phyloP scores from a whole-genome alignment of 2,888 invertebrate species.

The Cenopis cana region DNA sequence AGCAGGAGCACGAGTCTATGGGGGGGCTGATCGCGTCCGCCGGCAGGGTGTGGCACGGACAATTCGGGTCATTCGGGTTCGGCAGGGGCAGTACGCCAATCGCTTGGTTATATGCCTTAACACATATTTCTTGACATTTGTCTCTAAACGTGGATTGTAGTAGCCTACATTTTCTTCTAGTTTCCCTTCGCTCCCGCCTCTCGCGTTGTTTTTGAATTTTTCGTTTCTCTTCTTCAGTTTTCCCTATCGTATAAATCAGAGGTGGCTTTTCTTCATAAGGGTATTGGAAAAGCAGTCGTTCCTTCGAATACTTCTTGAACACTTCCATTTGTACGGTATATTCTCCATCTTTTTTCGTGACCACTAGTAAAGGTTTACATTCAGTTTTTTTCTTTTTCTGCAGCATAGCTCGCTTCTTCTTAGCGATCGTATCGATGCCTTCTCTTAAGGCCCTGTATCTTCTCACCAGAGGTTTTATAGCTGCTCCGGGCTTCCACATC shows the following conservation, averaged over 20 bases:
- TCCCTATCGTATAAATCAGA: constrained; percentile 73
- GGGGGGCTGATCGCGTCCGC: constrained; percentile 56
- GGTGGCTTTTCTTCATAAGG: constrained; percentile 79
- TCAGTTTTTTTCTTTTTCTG: constrained; percentile 75
- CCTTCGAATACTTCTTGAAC: constrained; percentile 77
- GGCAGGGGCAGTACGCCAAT: constrained; percentile 74
- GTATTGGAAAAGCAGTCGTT: constrained; percentile 71
- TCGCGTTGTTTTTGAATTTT: constrained; percentile 72
- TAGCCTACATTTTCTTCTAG: constrained; percentile 71
- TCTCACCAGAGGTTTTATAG: constrained; percentile 70
- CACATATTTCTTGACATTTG: constrained; percentile 78
- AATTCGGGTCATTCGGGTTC: constrained; percentile 71
- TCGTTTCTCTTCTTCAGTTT: constrained; percentile 70
- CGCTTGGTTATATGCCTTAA: constrained; percentile 80
- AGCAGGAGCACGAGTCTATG: constrained; percentile 78
- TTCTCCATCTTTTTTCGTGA: constrained; percentile 74
- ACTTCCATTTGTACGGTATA: constrained; percentile 79
- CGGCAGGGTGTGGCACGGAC: constrained; percentile 67
- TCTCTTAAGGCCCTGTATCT: constrained; percentile 69
- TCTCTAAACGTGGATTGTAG: constrained; percentile 77
- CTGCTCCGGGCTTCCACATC: constrained; percentile 78
- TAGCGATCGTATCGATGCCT: constrained; percentile 70
- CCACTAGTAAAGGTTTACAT: constrained; percentile 71
- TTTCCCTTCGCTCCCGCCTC: constrained; percentile 72
- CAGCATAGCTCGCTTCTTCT: constrained; percentile 74